Conservation (phyloP, 2,113 vertebrate genomes). For the Lates calcarifer region DNA sequence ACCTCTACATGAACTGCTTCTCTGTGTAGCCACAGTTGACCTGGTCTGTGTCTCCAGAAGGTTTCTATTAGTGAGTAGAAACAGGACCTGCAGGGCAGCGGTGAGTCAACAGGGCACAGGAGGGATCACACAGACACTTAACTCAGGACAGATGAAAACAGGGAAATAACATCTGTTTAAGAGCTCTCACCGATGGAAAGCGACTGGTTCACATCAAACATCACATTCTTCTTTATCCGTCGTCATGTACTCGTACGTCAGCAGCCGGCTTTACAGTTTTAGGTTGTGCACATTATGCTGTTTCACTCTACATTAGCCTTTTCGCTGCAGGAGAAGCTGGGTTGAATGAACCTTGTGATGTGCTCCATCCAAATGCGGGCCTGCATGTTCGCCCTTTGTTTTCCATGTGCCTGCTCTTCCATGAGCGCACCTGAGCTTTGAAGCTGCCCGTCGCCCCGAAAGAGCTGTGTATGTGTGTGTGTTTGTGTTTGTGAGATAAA, state of each 20-base stretch:
- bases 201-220: conserved; percentile 37
- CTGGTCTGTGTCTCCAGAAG: conserved; percentile 60
- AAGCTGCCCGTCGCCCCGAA: conserved; percentile 61
- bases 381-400: conserved; percentile 75
- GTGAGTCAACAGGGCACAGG: conserved; percentile 75
- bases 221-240: conserved; percentile 30
- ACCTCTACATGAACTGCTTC: neutral
- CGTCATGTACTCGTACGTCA: conserved; percentile 22
- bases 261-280: conserved; percentile 43
- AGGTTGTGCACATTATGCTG: conserved; percentile 55
- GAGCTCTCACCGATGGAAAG: conserved; percentile 18
- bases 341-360: conserved; percentile 77
- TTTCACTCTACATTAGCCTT: conserved; percentile 81
- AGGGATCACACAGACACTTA: conserved; percentile 71
- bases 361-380: conserved; percentile 65
- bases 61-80: conserved; percentile 77
- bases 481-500: conserved; percentile 31
- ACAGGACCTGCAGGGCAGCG: conserved; percentile 69
- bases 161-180: conserved; percentile 51
- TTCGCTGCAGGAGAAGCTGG: conserved; percentile 66
- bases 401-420: conserved; percentile 83
- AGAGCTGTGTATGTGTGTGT: conserved; percentile 43
- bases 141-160: conserved; percentile 79
- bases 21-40: neutral
- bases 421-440: conserved; percentile 86